A percentile compares a stretch with the other conserved stretches of the same genome.
Evolutionary conservation across 2,113 vertebrate genomes (phyloP).

Genomic region (Chinchilla lanigera): DNA sequence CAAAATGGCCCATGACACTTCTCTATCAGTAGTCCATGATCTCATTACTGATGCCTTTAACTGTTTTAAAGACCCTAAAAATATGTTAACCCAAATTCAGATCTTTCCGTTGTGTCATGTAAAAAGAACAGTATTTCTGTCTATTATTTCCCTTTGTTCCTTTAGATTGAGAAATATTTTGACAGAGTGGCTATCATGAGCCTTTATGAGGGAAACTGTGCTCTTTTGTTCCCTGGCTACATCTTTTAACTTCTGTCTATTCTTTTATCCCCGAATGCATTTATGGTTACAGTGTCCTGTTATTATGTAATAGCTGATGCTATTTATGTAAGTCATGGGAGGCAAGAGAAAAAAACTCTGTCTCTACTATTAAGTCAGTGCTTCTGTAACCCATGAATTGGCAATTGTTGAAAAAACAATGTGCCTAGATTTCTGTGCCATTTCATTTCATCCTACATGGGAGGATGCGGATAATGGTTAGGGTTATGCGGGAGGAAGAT

Average conservation of each 20-base stretch:
- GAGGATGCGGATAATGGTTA: not conserved
- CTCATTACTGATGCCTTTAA: not conserved
- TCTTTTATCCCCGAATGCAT: conserved; percentile 56
- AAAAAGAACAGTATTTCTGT: conserved; percentile 1
- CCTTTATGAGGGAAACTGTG: conserved; percentile 4
- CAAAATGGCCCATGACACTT: not conserved
- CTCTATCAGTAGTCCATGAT: not conserved
- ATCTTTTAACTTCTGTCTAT: conserved; percentile 46
- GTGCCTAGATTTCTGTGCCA: not conserved
- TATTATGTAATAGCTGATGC: conserved; percentile 69
- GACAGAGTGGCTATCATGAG: conserved; percentile 50
- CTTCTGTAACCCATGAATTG: not conserved
- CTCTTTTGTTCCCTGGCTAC: not conserved
- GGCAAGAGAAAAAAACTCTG: conserved; percentile 29
- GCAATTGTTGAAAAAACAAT: not conserved
- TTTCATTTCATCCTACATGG: not conserved
- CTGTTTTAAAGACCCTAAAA: conserved; percentile 29
- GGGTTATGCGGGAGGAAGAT: not conserved
- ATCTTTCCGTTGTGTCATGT: conserved; percentile 17
- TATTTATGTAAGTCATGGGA: conserved; percentile 57
- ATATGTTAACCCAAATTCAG: conserved; percentile 33
- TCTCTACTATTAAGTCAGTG: conserved; percentile 12
- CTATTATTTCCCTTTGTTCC: conserved; percentile 54
- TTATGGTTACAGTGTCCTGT: conserved; percentile 41
- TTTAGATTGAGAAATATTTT: conserved; percentile 70